Evolutionary conservation across 1,140 invertebrate species (phyloP), one percentile per base, ranked within the genome.

Genomic region (Galleria mellonella): DNA sequence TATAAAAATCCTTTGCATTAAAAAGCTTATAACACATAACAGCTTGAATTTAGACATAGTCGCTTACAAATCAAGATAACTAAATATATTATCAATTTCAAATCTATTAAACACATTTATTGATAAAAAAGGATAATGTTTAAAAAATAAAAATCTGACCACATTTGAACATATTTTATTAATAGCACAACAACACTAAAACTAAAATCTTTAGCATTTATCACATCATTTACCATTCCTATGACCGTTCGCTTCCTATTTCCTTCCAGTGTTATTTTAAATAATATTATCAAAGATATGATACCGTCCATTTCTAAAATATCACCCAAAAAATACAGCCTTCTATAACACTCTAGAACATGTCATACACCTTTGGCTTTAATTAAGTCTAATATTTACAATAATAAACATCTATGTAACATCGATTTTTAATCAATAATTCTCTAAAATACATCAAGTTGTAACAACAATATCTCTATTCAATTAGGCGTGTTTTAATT

Each of bases 321-420:
- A 83, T 84, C 76, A 84, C 81, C 75, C 76, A 82, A 85, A 82
- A 23, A 85, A 85, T 85, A 85, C 81, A 85, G 78, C 75, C 82
- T 75, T 82, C 76, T 83, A 77, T 74, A 81, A 77, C 76, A 78
- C 67, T 73, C 77, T 65, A 81, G 46, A 61, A 76, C 65, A 71
- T 70, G 50, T 62, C 70, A 72, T 71, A 63, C 61, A 53, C 62
- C 46, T 54, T 59, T 64, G 63, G 61, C 61, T 65, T 66, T 51
- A 38, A 47, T 62, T 71, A 67, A 54, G 62, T 48, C 62, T 70
- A 74, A 72, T 82, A 79, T 82, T 69, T 83, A 85, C 76, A 85
- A 67, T 85, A 83, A 85, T 85, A 83, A 85, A 85, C 78, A 84
- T 79, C 78, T 84, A 84, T 83, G 61, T 81, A 85, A 85, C 82